Evolutionary conservation across 1,140 invertebrate genomes (phyloP), one percentile per base, ranked within the genome.

Genomic region (Rhagoletis pomonella): DNA sequence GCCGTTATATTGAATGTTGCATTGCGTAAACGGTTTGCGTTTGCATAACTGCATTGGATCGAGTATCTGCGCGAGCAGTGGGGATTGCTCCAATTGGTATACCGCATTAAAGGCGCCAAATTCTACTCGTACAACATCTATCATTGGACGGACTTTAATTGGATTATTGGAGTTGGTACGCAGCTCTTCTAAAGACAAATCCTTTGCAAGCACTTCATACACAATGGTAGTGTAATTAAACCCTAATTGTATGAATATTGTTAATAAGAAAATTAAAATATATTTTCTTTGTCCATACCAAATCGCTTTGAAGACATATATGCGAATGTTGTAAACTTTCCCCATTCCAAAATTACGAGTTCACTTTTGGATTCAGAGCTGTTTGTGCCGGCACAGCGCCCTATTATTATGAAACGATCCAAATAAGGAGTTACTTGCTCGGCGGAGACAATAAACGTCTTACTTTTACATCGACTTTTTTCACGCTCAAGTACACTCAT

Each of bases 81-180:
- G 91, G 0, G 94, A 94, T 0, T 90, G 88, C 3, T 91, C 89
- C 19, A 95, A 88, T 88, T 91, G 92, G 84, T 94, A 93, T 2
- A 95, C 88, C 6, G 94, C 93, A 89, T 93, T 93, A 58, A 95
- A 91, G 58, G 93, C 90, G 85, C 94, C 90, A 60, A 93, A 86
- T 42, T 92, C 90, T 5, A 93, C 89, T 3, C 90, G 87, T 29
- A 93, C 87, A 87, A 88, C 90, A 59, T 93, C 91, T 2, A 91
- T 87, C 9, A 93, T 88, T 0, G 90, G 91, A 7, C 88, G 58
- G 4, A 88, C 81, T 17, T 39, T n/a, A 19, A 86, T 55, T 59
- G 77, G 55, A 50, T 73, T 81, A 9, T 55, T 55, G 0, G 55
- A 42, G 39, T 55, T 87, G 19, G 29, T 12, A 1, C 87, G 87